Evolutionary conservation across 1,140 invertebrate genomes (phyloP).

Genomic region (Micrasema minimum): DNA sequence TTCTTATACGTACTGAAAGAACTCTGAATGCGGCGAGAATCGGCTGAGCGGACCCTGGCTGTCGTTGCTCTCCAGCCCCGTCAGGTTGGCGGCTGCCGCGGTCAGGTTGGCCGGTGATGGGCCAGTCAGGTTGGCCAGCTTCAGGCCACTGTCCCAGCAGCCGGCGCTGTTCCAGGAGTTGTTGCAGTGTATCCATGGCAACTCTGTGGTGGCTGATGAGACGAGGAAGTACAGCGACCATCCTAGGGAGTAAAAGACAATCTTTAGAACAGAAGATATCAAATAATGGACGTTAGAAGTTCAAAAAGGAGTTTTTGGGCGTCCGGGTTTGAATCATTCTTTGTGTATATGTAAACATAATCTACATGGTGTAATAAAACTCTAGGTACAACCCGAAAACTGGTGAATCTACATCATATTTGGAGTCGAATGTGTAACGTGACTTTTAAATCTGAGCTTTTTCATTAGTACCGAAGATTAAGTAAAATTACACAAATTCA

Average conservation of each 20-base stretch:
- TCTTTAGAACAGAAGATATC: too few relatives aligned
- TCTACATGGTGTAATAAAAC: too few relatives aligned
- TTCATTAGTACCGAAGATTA: too few relatives aligned
- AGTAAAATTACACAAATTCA: too few relatives aligned
- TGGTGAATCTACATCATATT: too few relatives aligned
- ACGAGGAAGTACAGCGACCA: conserved; percentile 89
- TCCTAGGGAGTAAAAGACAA: conserved; percentile 58
- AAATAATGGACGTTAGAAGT: too few relatives aligned
- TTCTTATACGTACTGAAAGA: conserved; percentile 72
- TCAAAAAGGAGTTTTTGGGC: too few relatives aligned
- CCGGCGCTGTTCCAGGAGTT: conserved; percentile 84
- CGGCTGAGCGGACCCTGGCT: conserved; percentile 63
- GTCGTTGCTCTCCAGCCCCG: conserved; percentile 53
- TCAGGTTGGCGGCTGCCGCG: background rate
- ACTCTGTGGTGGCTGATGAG: conserved; percentile 72
- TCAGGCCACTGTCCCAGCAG: conserved; percentile 70
- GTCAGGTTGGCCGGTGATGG: conserved; percentile 5
- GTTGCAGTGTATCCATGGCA: conserved; percentile 87
- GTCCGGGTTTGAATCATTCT: too few relatives aligned
- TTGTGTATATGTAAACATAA: too few relatives aligned
- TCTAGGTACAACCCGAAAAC: too few relatives aligned
- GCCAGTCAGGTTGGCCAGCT: background rate
- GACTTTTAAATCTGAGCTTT: too few relatives aligned
- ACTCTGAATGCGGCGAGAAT: conserved; percentile 75
- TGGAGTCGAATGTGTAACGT: too few relatives aligned